phyloP scores from a whole-genome alignment of 2,113 vertebrate species.

The Phylloscopus trochiloides region DNA sequence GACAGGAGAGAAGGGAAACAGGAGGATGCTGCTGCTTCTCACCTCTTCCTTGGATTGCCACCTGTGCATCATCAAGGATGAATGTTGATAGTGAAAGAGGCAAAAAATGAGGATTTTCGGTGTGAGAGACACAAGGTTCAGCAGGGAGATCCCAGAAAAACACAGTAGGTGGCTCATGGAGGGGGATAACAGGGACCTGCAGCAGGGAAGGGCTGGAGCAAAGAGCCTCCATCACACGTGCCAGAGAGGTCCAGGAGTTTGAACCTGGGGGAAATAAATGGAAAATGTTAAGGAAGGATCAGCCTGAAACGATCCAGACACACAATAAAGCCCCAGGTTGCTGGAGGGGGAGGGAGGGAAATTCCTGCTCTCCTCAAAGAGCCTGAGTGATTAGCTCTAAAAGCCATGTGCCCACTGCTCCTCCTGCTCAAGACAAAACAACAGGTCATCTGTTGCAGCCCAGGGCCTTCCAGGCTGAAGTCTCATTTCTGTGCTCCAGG shows the following conservation, averaged over 20 bases:
- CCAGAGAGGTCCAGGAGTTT: neutral
- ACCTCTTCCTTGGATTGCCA: neutral
- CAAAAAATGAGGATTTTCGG: neutral
- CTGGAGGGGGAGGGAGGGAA: conserved; percentile 9
- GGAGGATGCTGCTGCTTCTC: neutral
- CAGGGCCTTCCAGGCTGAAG: conserved; percentile 14
- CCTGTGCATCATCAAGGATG: neutral
- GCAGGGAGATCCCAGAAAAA: neutral
- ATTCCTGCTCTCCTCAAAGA: conserved; percentile 39
- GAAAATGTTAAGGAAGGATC: neutral
- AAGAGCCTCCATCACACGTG: neutral
- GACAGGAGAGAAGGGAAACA: neutral
- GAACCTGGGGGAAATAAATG: neutral
- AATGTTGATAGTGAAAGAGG: neutral
- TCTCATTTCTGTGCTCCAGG: conserved; percentile 50
- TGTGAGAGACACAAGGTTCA: neutral
- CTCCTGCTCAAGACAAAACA: conserved; percentile 54
- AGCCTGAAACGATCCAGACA: conserved; percentile 53
- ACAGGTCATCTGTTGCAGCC: conserved; percentile 39
- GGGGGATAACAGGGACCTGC: neutral
- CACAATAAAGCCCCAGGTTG: conserved; percentile 34
- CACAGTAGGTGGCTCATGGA: neutral
- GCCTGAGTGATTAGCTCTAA: conserved; percentile 45
- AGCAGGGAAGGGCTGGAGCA: neutral
- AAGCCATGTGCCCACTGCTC: conserved; percentile 44